Evolutionary conservation across 2,888 invertebrate genomes (phyloP).

Genomic region (Microctonus hyperodae): DNA sequence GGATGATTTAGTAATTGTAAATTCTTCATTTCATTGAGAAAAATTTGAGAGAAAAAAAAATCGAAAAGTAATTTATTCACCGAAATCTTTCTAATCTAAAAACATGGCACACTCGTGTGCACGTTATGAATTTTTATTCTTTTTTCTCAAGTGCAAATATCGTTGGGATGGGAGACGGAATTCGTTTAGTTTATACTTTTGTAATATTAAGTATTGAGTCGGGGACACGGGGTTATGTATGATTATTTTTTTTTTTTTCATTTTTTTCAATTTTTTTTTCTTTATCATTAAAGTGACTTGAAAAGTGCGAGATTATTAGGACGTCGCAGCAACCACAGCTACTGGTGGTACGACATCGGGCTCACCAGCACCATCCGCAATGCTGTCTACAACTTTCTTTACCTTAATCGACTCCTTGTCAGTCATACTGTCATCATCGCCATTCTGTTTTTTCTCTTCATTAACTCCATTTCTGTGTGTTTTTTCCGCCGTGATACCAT

Average conservation of each 20-base stretch:
- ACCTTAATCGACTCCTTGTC: constrained; percentile 56
- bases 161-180: constrained; percentile 38
- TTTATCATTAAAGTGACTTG: constrained; percentile 49
- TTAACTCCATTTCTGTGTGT: constrained; percentile 57
- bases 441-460: constrained; percentile 44
- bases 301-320: constrained; percentile 47
- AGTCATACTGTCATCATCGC: constrained; percentile 48
- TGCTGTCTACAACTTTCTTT: constrained; percentile 58
- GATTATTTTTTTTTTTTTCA: constrained; percentile 40
- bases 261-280: constrained; percentile 26
- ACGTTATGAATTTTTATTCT: constrained; percentile 33
- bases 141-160: constrained; percentile 51
- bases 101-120: constrained; percentile 1
- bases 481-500: constrained; percentile 46
- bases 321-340: constrained; percentile 60
- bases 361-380: constrained; percentile 58
- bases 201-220: constrained; percentile 54
- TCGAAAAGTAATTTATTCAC: constrained; percentile 4
- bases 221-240: constrained; percentile 54
- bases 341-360: constrained; percentile 58
- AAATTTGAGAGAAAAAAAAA: background rate
- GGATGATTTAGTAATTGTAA: background rate
- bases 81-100: constrained; percentile 5
- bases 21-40: background rate
- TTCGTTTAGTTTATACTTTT: constrained; percentile 28